phyloP scores from a whole-genome alignment of 2,888 invertebrate species.

The Lamellibrachia satsuma region DNA sequence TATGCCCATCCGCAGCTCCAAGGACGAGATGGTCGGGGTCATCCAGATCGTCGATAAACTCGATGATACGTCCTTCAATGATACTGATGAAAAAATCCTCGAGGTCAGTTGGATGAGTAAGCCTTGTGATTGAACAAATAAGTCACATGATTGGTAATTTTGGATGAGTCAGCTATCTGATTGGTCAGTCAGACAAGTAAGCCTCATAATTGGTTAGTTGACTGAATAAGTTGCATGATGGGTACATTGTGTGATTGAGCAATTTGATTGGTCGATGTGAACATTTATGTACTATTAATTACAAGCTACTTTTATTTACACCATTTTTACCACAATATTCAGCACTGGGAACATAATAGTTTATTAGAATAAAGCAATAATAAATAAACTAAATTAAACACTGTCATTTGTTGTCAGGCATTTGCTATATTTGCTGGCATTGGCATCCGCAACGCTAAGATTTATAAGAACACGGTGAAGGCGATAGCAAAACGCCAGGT shows the following conservation, averaged over 20 bases:
- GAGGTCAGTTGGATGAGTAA: constrained; percentile 68
- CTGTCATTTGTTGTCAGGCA: constrained; percentile 47
- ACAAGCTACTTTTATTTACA: neutral
- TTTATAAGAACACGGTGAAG: constrained; percentile 69
- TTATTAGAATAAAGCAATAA: neutral
- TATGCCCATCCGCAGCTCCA: constrained; percentile 95
- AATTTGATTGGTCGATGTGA: neutral
- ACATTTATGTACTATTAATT: neutral
- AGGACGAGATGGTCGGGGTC: constrained; percentile 90
- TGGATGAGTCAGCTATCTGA: no score
- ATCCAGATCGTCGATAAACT: constrained; percentile 89
- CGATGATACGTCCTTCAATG: constrained; percentile 87
- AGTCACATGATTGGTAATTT: neutral
- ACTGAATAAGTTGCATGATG: neutral
- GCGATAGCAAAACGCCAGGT: constrained; percentile 62
- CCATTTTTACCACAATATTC: neutral
- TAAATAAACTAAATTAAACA: neutral
- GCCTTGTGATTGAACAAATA: neutral
- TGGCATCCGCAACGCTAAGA: constrained; percentile 72
- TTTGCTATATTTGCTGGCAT: constrained; percentile 65
- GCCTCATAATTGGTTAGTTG: neutral
- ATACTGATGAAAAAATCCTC: constrained; percentile 95
- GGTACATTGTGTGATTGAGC: neutral
- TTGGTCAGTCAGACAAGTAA: neutral
- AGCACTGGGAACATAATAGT: neutral